phyloP scores from a whole-genome alignment of 2,888 invertebrate species.

The Nasonovia ribisnigri region DNA sequence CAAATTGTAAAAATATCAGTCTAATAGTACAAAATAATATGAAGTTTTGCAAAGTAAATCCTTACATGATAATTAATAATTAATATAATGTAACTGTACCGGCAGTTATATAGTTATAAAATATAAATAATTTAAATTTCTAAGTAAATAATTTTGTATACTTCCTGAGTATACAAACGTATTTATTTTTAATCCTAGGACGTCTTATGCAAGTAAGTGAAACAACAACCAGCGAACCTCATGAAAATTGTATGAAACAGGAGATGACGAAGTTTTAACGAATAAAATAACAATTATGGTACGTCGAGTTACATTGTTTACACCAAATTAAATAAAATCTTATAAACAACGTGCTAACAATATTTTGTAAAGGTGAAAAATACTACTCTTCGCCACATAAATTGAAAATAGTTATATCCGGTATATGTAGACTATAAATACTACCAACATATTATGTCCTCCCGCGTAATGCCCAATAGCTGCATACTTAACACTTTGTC shows the following conservation, averaged over 20 bases:
- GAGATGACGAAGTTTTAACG: not conserved
- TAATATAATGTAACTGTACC: not conserved
- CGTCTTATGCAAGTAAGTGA: not conserved
- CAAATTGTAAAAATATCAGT: not conserved
- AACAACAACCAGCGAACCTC: not conserved
- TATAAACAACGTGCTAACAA: not conserved
- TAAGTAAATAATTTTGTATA: not conserved
- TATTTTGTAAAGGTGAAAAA: not conserved
- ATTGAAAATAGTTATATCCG: not conserved
- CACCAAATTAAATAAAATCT: not conserved
- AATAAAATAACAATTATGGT: not conserved
- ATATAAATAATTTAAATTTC: conserved; percentile 5
- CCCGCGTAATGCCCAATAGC: not conserved
- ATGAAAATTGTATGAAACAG: not conserved
- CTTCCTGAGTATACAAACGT: not conserved
- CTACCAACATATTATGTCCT: not conserved
- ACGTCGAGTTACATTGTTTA: not conserved
- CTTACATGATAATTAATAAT: not conserved
- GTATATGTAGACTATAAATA: not conserved
- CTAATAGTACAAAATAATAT: not conserved
- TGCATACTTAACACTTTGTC: not conserved
- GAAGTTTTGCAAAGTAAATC: no score
- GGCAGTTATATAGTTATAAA: not conserved
- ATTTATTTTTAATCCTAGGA: not conserved
- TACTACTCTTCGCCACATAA: not conserved